Evolutionary conservation across 2,888 invertebrate species (phyloP), one percentile per base, ranked within the genome.

Genomic region (Chloromyia formosa): DNA sequence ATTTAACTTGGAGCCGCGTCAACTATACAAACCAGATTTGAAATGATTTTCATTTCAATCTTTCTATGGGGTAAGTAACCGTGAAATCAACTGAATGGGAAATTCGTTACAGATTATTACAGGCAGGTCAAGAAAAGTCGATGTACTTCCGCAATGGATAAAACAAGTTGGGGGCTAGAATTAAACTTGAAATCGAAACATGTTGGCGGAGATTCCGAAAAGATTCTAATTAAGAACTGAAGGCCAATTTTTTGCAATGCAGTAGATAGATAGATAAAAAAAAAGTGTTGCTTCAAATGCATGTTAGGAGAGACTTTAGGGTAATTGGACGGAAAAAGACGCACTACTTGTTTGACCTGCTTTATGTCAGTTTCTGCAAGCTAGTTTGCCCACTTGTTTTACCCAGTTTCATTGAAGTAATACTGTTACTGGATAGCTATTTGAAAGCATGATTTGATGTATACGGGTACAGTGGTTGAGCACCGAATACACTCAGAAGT

Each of bases 281-380:
- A 35, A 2, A n/a, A 35, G 7, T 35, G 27, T 35, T 35, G 27
- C 27, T 35, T 35, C 27, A 35, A 35, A 35, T 35, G 27, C 27
- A 35, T 35, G 27, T 35, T 35, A 35, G 3, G 7, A 35, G 27
- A 4, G 27, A 35, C 27, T 60, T 60, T 14, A 7, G 60, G 60
- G 60, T 60, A 60, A 60, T 60, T 60, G 60, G 23, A 60, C 60
- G 16, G 60, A 16, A 35, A 35, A 35, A 35, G 53, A 53, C 16
- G 16, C 53, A 53, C 53, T 16, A 53, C 53, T 53, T 16, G 53
- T 60, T 12, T 22, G 22, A 58, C 23, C 12, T 23, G 23, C 27
- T 60, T 9, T 20, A 56, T 18, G 20, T 20, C 20, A 9, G 7
- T 20, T 7, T 56, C 16, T 20, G 20, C 18, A 1, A 27, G 60